Base-by-base conservation (phyloP, 1,140 invertebrate genomes). In the Rhyacophila brunnea region DNA sequence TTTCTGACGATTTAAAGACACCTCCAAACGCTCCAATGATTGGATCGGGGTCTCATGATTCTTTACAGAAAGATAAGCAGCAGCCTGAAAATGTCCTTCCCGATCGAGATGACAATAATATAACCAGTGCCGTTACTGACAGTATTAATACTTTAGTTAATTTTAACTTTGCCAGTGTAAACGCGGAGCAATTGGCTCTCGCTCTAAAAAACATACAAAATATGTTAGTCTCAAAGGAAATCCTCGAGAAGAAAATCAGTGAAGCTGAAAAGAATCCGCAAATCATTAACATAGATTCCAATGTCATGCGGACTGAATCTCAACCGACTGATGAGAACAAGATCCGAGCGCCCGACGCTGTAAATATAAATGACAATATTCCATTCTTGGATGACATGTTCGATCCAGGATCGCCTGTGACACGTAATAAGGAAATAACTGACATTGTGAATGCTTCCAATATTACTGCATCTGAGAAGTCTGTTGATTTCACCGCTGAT, bases 331-430 rank as follows among this genome's bases (percentile, higher is more conserved):
- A 40, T 13, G 38, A 40, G 15, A 13, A 40, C 5, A n/a, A 40
- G 11, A n/a, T 11, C 11, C 38, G 11, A 9, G 3, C 23, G 9
- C 9, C 23, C 4, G 23, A 28, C 9, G 23, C 23, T 28, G 49
- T 32, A 28, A 48, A 18, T n/a, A 46, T 52, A 44, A 34, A 28
- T 11, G 48, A 38, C 6, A 52, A 75, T 35, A 77, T 75, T 28
- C 74, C 74, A 63, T 80, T 78, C 69, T 66, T 78, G 62, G 72
- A 73, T 60, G 77, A 80, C 64, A 78, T 78, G 58, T 80, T 78
- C 67, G 74, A 78, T 64, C 76, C 76, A 9, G 72, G 75, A 28
- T 74, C 76, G 52, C 58, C 58, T 17, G 20, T 44, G 9, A 11
- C 10, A 40, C 14, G 38, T 9, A 10, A 40, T 36, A 48, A 17